Base-by-base conservation (phyloP, 2,797 vertebrate genomes). In the Protosalanx chinensis region DNA sequence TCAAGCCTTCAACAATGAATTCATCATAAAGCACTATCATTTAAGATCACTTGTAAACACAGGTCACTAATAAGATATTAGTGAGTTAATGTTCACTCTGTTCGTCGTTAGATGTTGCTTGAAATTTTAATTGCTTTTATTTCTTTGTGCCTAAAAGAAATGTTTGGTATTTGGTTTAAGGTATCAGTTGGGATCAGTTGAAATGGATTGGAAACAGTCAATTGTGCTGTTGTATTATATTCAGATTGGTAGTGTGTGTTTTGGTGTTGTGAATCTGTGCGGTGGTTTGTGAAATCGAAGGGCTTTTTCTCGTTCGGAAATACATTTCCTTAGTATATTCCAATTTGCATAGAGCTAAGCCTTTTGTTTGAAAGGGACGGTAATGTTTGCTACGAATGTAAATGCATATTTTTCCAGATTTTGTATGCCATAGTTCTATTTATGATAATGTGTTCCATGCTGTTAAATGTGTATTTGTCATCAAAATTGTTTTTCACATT, bases 371-470 rank as follows among this genome's bases (percentile, higher is more conserved):
- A 85, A 56, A 67, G 33, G 72, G 89, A 90, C 60, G 70, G 84
- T 87, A 87, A 90, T 84, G 88, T 92, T 92, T 90, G 89, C 87
- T 90, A 91, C 81, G 75, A 90, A 89, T 90, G 88, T 90, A 91
- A 89, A 90, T 90, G 89, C 85, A 83, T 92, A 92, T 92, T 92
- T 92, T 91, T 91, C 81, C 84, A 91, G 81, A 85, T 90, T 90
- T 92, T 90, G 80, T 92, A 92, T 85, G 83, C 81, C 87, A 90
- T 89, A 90, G 85, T 90, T 90, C 80, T 90, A 90, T 92, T 91
- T 90, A 84, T 91, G 84, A 82, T 78, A 87, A 76, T 81, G 78
- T 83, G 79, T 79, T 78, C 75, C 20, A 81, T 71, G 77, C 85
- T 62, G 41, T 84, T 77, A 67, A 77, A 83, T 89, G 90, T 84